These are phyloP conservation scores for Agelas oroides DNA, from an alignment of 37 sponge, comb jelly and placozoan species.

Conservation along the genomic window DNA sequence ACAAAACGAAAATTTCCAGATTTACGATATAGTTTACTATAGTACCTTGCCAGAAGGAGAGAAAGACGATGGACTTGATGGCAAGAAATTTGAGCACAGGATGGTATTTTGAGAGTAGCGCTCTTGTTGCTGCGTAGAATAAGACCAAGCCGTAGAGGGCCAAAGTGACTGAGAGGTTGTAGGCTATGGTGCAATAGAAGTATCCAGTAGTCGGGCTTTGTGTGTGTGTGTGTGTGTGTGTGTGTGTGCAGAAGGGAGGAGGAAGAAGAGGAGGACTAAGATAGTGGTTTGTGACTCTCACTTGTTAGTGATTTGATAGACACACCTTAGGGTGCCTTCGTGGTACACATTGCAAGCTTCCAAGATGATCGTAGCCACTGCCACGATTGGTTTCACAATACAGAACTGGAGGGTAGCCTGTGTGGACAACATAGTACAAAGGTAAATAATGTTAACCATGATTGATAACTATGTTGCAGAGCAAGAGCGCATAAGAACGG, in stretches of 20 bases:
- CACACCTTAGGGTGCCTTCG: constrained; percentile 84
- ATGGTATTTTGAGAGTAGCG: constrained; percentile 78
- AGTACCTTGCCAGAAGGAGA: constrained; percentile 99
- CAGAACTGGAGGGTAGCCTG: constrained; percentile 97
- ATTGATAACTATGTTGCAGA: no score
- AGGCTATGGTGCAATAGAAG: constrained; percentile 87
- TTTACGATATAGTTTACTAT: no score
- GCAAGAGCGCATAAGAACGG: no score
- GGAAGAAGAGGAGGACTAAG: background rate
- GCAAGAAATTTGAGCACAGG: constrained; percentile 97
- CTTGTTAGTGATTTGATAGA: background rate
- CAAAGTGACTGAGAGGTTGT: constrained; percentile 93
- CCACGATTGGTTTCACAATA: constrained; percentile 93
- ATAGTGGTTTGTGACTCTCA: no score
- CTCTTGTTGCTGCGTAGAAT: constrained; percentile 92
- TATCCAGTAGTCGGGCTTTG: constrained; percentile 82
- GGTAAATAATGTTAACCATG: no score
- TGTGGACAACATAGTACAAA: background rate
- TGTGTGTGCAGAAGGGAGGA: background rate
- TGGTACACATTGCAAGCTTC: constrained; percentile 75
- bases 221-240: constrained; percentile 16
- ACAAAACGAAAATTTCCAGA: no score
- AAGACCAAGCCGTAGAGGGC: constrained; percentile 94
- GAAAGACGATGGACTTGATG: constrained; percentile 92
- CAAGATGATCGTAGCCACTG: constrained; percentile 90